Base-by-base conservation (phyloP, 2,888 invertebrate genomes). In the Apomyelois bistriatella region DNA sequence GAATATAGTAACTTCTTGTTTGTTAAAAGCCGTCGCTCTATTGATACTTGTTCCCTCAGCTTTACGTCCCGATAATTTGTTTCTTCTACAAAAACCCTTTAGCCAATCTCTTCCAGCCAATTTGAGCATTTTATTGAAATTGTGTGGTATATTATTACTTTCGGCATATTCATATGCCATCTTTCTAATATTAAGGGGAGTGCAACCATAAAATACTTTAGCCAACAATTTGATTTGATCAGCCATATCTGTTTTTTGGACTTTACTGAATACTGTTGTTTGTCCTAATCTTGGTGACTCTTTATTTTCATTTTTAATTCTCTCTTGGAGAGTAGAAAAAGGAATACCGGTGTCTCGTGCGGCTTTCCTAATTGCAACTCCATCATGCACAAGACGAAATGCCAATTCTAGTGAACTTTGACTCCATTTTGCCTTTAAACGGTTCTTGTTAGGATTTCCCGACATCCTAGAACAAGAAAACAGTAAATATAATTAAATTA, bases 41-140 rank as follows among this genome's bases (percentile, higher is more conserved):
- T 53, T 53, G 4, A 55, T 10, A 28, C 55, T 55, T 10, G 50
- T 55, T 1, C 40, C 55, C 42, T 55, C 52, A 12, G 55, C 40
- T 41, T 55, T 53, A 9, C 55, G 35, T 2, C 22, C 28, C 43
- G 55, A 49, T 43, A 48, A 49, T 17, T 37, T 17, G 38, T 55
- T 58, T 50, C 57, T 50, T 42, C 30, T 43, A 28, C 51, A 41
- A 38, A 58, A 58, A 1, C 43, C 51, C 8, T 40, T 17, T 1
- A 56, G 17, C 55, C 55, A 56, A 13, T 56, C 55, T 41, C 38
- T 43, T 10, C 54, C 52, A 28, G 56, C 56, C 49, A 49, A 49
- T 52, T 22, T n/a, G 16, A 22, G 9, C 41, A 3, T 7, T 32
- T 38, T 30, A 40, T 54, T 54, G 42, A 54, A 54, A 17, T 51